Base-by-base conservation (phyloP, 2,888 invertebrate genomes). In the Pristionchus arcanus region DNA sequence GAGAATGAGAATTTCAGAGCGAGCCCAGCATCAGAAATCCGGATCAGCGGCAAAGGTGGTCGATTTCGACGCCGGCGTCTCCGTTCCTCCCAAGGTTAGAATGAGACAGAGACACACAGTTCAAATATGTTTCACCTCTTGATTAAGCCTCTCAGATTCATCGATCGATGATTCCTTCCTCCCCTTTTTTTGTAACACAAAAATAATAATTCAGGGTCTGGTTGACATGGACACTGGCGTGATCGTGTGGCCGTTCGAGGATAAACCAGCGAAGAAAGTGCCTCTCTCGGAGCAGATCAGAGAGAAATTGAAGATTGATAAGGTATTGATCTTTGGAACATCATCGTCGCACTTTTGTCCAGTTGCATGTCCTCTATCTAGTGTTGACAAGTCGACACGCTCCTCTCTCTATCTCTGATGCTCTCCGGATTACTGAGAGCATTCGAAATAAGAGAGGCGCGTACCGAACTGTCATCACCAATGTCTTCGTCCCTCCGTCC, bases 151-250 rank as follows among this genome's bases (percentile, higher is more conserved):
- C 15, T 68, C 15, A 68, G 15, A 68, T 28, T 59, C 25, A 0
- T 59, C 21, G 21, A 19, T 19, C 4, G 68, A 15, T 68, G 68
- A 15, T 68, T 68, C 25, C 15, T 3, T 21, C 42, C 42, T 59
- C 13, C 59, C 59, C 5, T 7, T 21, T 59, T 59, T 13, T 21
- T 4, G 15, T 25, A 59, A 21, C n/a, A 66, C 25, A 21, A 66
- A 66, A n/a, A 11, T 11, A 74, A 74, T 13, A 25, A 19, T 37
- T 31, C 68, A 87, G 87, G 87, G 87, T 42, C 37, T 87, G 0
- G 68, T 87, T 1, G 87, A 87, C 87, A 87, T 87, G 87, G 87
- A 87, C 68, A 87, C 87, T n/a, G 87, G 87, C 3, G 87, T 87
- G 13, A 68, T 87, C 49, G 87, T 68, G 15, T 87, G 63, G 66